Conservation (phyloP, 2,888 invertebrate genomes). For the Acanthosoma haemorrhoidale region DNA sequence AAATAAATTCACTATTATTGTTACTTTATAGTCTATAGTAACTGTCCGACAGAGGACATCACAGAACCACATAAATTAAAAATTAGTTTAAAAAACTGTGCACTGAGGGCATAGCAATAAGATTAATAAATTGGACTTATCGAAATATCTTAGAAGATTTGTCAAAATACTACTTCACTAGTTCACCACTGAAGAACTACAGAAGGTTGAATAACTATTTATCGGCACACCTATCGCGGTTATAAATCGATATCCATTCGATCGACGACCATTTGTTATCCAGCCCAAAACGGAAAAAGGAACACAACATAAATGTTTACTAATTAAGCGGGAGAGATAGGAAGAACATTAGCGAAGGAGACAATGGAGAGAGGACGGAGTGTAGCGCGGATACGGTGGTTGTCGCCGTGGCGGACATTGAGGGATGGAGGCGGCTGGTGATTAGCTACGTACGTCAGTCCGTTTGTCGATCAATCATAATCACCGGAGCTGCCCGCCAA, state of each 20-base stretch:
- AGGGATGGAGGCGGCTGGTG: neutral
- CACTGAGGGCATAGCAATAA: no score
- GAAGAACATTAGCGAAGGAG: neutral
- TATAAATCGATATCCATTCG: neutral
- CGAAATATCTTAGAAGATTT: no score
- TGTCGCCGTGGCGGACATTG: constrained; percentile 4
- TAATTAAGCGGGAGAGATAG: constrained; percentile 1
- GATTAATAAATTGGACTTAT: no score
- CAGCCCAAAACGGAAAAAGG: neutral
- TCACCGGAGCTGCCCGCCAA: neutral
- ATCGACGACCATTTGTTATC: no score
- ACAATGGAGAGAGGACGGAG: neutral
- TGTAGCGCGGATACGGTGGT: neutral
- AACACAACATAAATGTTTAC: neutral
- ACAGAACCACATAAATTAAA: no score
- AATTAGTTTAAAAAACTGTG: no score
- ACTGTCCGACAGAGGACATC: no score
- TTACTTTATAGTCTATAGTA: no score
- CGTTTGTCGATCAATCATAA: neutral
- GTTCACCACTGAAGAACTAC: no score
- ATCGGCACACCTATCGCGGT: neutral
- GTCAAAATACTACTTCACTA: no score
- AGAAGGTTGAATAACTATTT: no score
- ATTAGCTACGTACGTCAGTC: neutral
- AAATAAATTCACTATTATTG: no score